Conservation (phyloP, 2,113 vertebrate species). For the Rhea americana region DNA sequence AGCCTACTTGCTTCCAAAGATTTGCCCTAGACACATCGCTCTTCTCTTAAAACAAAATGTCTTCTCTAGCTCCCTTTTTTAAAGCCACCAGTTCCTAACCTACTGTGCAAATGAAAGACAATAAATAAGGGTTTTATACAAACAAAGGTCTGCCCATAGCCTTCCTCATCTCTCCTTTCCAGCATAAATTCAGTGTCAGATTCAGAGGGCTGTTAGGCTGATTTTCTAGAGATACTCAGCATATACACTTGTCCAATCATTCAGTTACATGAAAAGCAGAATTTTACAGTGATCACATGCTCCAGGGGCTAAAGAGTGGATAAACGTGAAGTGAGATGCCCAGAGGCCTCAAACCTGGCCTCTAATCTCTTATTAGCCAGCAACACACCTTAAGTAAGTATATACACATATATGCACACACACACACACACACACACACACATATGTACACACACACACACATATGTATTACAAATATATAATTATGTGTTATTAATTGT, state of each 20-base stretch:
- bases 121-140: neutral
- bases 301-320: neutral
- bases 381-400: neutral
- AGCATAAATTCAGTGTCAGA: neutral
- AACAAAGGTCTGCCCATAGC: neutral
- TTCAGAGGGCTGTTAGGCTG: neutral
- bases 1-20: neutral
- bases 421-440: too few relatives aligned
- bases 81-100: neutral
- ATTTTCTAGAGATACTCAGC: neutral
- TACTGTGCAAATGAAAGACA: neutral
- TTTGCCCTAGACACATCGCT: neutral
- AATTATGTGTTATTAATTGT: neutral
- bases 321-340: neutral
- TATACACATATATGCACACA: neutral
- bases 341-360: neutral
- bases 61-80: neutral
- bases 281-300: neutral
- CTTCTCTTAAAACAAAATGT: neutral
- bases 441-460: too few relatives aligned
- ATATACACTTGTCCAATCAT: neutral
- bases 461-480: too few relatives aligned
- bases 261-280: neutral
- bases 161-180: neutral
- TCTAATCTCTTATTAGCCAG: neutral